Conservation (phyloP, 1,140 invertebrate genomes). For the Diorhabda sublineata region DNA sequence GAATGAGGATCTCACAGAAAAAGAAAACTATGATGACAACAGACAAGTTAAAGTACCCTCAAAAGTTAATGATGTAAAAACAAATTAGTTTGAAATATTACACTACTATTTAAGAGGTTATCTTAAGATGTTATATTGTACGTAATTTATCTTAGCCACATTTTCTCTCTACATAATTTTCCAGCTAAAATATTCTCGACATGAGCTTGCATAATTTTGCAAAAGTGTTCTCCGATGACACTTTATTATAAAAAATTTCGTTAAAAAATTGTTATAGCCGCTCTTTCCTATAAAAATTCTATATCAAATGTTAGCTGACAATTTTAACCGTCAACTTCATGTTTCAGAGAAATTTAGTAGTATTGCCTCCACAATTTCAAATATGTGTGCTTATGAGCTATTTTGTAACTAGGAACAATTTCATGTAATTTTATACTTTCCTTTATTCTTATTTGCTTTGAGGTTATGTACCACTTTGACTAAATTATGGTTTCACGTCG, state of each 20-base stretch:
- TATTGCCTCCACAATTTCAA: background rate
- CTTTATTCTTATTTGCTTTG: background rate
- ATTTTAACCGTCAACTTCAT: background rate
- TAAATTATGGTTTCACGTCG: background rate
- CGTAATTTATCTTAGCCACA: background rate
- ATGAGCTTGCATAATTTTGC: background rate
- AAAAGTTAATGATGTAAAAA: background rate
- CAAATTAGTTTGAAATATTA: background rate
- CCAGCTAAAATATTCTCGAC: background rate
- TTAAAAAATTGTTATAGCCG: background rate
- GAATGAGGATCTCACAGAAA: too few relatives aligned
- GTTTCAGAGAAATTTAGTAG: background rate
- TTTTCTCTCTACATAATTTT: background rate
- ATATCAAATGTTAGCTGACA: background rate
- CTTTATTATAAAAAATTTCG: background rate
- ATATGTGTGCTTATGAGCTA: background rate
- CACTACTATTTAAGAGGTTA: background rate
- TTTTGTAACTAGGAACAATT: constrained; percentile 2
- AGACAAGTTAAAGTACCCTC: too few relatives aligned
- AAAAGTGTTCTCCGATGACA: background rate
- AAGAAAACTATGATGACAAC: too few relatives aligned
- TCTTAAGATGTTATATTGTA: background rate
- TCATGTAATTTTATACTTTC: constrained; percentile 1
- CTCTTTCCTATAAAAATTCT: background rate
- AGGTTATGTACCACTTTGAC: background rate